Conservation (phyloP, 2,113 vertebrate species). For the Cyanocitta stelleri region DNA sequence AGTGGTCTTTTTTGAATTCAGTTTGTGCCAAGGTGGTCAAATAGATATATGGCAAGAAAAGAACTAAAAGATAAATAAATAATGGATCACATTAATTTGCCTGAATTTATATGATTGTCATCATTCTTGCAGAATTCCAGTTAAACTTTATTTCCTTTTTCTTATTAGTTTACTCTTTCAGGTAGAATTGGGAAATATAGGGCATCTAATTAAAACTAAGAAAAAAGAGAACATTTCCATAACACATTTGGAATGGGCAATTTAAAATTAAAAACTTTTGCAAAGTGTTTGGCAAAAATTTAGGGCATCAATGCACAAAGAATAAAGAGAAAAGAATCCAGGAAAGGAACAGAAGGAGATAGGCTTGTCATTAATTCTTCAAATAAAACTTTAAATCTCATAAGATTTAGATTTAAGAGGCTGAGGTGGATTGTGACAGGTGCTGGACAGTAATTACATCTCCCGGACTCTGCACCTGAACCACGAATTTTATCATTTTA, state of each 20-base stretch:
- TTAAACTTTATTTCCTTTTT: background rate
- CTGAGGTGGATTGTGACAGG: background rate
- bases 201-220: background rate
- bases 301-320: background rate
- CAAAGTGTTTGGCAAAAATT: background rate
- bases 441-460: background rate
- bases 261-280: background rate
- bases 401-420: background rate
- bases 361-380: background rate
- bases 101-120: background rate
- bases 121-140: background rate
- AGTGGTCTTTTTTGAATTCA: background rate
- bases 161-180: background rate
- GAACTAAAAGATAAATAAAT: background rate
- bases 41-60: background rate
- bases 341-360: background rate
- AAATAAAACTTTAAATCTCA: background rate
- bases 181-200: background rate
- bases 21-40: background rate
- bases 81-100: background rate
- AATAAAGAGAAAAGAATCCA: background rate
- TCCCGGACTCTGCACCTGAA: background rate
- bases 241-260: background rate
- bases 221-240: background rate
- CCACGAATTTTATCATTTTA: rapidly evolving